Evolutionary conservation across 2,888 invertebrate species (phyloP), one percentile per base, ranked within the genome.

Genomic region (Lasioglossum oenotherae): DNA sequence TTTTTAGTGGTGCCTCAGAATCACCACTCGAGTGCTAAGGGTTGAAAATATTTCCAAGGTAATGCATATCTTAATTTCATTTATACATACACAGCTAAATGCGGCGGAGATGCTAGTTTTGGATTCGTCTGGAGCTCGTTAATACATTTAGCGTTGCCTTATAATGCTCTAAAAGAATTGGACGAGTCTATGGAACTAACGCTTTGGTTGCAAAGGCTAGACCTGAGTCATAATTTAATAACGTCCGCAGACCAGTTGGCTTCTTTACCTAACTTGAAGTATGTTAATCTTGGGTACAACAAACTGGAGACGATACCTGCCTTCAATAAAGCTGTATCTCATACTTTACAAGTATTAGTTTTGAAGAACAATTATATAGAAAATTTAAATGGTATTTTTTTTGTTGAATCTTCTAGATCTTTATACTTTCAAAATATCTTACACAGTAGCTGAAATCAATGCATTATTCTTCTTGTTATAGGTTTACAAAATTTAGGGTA

Each of bases 311-410:
- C 92, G 67, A 94, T 97, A 74, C 97, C 97, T 2, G 92, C 91
- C 12, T 96, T 97, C 89, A 96, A 96, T 89, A 96, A 96, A 90
- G 96, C 96, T 82, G 95, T 96, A 23, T 96, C 95, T 82, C 96
- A 95, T 79, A 96, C 96, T 53, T 93, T 97, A 75, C 96, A 96
- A 94, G 95, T 96, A 67, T 94, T 97, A 19, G 96, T 96, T 77
- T 92, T 97, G 75, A 96, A 96, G 88, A 96, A 97, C 93, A 97
- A 97, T 94, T 96, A 96, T 86, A 96, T 97, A 77, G 97, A 97
- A 89, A 96, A 96, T 92, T 94, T 97, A 72, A 93, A 94, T 87
- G 97, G 96, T 93, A 38, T 74, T 35, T 35, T 35, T 35, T 4
- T 35, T 31, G 31, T 16, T 31, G 3, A n/a, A n/a, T 53, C 19